Percentiles rank a stretch among this genome's conserved stretches.
phyloP scores from a whole-genome alignment of 2,797 vertebrate genomes.

The Hozukius guyotensis region DNA sequence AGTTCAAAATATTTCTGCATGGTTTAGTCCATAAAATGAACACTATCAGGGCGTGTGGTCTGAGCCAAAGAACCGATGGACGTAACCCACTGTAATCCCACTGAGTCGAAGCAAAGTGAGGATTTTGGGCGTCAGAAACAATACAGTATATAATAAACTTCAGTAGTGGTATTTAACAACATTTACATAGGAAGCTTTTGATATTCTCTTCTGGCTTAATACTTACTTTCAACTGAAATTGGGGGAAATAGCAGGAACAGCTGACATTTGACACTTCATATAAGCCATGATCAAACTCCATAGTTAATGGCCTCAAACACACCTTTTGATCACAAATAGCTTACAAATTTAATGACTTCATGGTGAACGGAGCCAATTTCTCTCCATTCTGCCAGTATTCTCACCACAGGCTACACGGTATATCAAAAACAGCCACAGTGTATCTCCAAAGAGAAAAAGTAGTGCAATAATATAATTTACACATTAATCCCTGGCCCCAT shows the following conservation, averaged over 20 bases:
- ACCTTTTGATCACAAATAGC: constrained; percentile 77
- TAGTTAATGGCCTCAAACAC: constrained; percentile 65
- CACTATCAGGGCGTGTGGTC: constrained; percentile 2
- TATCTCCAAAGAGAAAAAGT: constrained; percentile 44
- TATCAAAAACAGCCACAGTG: constrained; percentile 46
- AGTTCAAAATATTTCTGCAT: neutral
- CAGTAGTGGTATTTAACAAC: constrained; percentile 26
- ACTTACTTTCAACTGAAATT: constrained; percentile 37
- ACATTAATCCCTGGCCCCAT: constrained; percentile 45
- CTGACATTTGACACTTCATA: constrained; percentile 68
- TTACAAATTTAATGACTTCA: constrained; percentile 74
- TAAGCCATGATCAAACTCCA: constrained; percentile 66
- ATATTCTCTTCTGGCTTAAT: constrained; percentile 39
- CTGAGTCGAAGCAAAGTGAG: neutral
- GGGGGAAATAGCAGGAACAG: constrained; percentile 42
- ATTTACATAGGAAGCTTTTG: constrained; percentile 29
- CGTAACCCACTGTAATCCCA: neutral
- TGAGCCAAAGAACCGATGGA: neutral
- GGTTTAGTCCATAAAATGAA: neutral
- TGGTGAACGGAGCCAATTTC: constrained; percentile 70
- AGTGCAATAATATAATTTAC: constrained; percentile 37
- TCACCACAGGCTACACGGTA: constrained; percentile 54
- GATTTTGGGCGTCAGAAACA: constrained; percentile 31
- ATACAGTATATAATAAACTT: constrained; percentile 25
- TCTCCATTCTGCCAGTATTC: constrained; percentile 50